A percentile compares a stretch with the other conserved stretches of the same genome.
Evolutionary conservation across 2,113 vertebrate genomes (phyloP).

Genomic region (rat (Rattus norvegicus)): DNA sequence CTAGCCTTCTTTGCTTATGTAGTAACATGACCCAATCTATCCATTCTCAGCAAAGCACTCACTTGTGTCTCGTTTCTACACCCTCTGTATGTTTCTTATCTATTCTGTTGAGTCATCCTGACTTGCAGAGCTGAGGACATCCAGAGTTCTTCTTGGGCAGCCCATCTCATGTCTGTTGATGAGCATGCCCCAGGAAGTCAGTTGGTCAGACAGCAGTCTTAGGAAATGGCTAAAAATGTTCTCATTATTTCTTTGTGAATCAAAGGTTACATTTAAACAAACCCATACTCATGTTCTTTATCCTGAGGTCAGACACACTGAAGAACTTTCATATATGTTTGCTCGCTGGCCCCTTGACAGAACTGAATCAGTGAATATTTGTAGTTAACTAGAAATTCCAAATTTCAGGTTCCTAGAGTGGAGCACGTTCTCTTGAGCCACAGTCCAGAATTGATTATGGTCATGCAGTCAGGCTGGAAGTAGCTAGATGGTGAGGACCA

Average conservation of each 20-base stretch:
- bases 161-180: neutral
- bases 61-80: neutral
- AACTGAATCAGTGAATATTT: neutral
- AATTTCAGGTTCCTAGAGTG: neutral
- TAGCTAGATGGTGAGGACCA: neutral
- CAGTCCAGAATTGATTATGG: accelerated
- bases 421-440: neutral
- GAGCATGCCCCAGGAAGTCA: neutral
- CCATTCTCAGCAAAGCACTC: neutral
- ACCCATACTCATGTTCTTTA: neutral
- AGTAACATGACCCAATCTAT: neutral
- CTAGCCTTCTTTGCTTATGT: neutral
- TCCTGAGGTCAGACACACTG: neutral
- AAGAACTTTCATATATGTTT: neutral
- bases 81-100: neutral
- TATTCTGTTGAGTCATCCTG: neutral
- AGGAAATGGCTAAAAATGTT: neutral
- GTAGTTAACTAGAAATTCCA: neutral
- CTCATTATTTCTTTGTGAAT: neutral
- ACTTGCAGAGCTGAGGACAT: neutral
- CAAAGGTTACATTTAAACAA: slow-evolving; percentile 10
- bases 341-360: neutral
- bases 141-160: neutral
- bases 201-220: neutral
- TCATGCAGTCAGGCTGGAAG: neutral